Evolutionary conservation across 2,888 invertebrate genomes (phyloP), one percentile per base, ranked within the genome.

Genomic region (Tenthredo distinguenda): DNA sequence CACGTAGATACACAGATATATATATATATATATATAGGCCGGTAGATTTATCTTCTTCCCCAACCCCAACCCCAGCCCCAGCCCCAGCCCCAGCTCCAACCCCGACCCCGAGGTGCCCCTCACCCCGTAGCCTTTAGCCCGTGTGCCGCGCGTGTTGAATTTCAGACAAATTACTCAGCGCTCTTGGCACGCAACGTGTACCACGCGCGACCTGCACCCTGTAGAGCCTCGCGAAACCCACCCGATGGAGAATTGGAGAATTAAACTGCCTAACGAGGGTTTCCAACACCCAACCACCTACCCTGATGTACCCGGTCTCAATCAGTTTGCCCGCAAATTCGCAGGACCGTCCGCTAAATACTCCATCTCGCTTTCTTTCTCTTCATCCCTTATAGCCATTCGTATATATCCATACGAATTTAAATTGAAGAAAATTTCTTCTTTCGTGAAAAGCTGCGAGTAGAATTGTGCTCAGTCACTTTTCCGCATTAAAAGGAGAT

Each of bases 231-330:
- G 77, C 37, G 34, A 50, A 77, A 77, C 47, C 50, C n/a, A 55
- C 18, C 79, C 81, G 81, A 81, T 81, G 58, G 81, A 62, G 81
- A 62, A 83, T 81, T 71, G 72, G 85, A 85, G 68, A 82, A 85
- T 85, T 85, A 81, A 82, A 85, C 85, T 82, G 82, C 72, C 85
- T 85, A 81, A 82, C 85, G 85, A 85, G 85, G 85, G 81, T 81
- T 81, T 81, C 58, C 62, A 81, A 81, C 81, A 62, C 81, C 81
- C 81, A 21, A 34, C 40, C 58, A 50, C 55, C 81, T 58, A 62
- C 55, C 74, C 58, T 58, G 37, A n/a, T 82, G 21, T 82, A 68
- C 76, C 84, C 37, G 74, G 76, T 74, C 76, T 62, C 74, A 84
- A 84, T 84, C 84, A 76, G 72, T 84, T 84, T n/a, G 37, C 76